Evolutionary conservation across 2,797 vertebrate species (phyloP).

Genomic region (Margarornis squamiger): DNA sequence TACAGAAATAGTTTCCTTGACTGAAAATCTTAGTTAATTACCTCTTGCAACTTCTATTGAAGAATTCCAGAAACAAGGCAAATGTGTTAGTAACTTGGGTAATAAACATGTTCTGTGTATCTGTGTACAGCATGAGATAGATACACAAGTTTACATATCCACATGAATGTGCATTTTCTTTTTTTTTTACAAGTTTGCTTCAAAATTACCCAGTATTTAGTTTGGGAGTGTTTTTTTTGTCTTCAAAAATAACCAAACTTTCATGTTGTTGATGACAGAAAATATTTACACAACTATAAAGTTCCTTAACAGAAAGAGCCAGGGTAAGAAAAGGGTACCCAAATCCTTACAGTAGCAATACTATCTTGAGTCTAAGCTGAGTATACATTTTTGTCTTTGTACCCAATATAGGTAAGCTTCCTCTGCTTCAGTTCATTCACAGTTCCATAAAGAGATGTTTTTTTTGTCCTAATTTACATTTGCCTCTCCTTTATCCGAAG

Average conservation of each 20-base stretch:
- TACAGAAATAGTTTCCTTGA: not conserved
- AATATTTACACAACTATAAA: not conserved
- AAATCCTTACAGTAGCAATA: not conserved
- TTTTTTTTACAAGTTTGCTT: not conserved
- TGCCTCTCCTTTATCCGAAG: not conserved
- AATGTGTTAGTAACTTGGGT: not conserved
- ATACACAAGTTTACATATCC: not conserved
- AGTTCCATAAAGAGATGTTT: not conserved
- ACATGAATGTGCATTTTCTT: not conserved
- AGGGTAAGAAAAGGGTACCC: not conserved
- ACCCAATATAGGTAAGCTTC: not conserved
- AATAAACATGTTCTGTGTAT: not conserved
- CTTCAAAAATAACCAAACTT: not conserved
- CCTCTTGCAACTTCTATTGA: not conserved
- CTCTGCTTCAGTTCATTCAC: not conserved
- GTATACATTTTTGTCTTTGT: not conserved
- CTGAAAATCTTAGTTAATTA: not conserved
- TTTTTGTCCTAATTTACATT: not conserved
- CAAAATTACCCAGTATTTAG: not conserved
- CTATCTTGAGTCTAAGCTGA: not conserved
- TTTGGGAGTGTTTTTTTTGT: not conserved
- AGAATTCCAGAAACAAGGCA: not conserved
- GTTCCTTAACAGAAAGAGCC: not conserved
- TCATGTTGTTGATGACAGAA: not conserved
- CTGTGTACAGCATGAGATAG: not conserved